Evolutionary conservation across 2,888 invertebrate genomes (phyloP), one percentile per base, ranked within the genome.

Genomic region (Anoplius nigerrimus): DNA sequence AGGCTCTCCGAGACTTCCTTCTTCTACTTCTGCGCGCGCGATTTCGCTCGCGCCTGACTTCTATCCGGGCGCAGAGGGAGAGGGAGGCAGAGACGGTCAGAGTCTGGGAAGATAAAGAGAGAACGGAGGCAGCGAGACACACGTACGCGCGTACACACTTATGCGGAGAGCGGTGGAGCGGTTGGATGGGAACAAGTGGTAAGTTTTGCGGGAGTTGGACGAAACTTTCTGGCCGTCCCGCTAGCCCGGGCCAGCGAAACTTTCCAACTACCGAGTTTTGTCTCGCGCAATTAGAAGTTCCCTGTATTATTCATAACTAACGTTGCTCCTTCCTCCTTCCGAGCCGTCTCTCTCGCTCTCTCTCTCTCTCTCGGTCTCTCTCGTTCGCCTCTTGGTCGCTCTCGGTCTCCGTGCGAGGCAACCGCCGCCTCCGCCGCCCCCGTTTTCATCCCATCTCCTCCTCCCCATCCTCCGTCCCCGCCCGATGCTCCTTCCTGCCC

Each of bases 211-310:
- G 61, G 76, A 74, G 78, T 72, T 62, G 70, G 62, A 34, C 34
- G 66, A 78, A 78, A 78, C 70, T 78, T 78, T 66, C 68, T 69
- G 63, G 63, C 56, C 74, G 67, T 70, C 66, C 54, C 27, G 66
- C 56, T 54, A 65, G 72, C 67, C 70, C 65, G 76, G 71, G 70
- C 69, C 11, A 34, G 34, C 69, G 72, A 75, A 79, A 80, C 75
- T 80, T 79, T 79, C 75, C 72, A 78, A 74, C 79, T 76, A 74
- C 60, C 71, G 75, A 87, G 81, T 87, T 88, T 86, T 83, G 85
- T 87, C 87, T 84, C 83, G 84, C 81, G 86, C 86, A 88, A 88
- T 88, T 87, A 88, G 83, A 88, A 88, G 81, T 87, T 86, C 82
- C 82, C 77, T 85, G 83, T 86, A 87, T 88, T 88, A 88, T 88